Evolutionary conservation across 2,113 vertebrate species (phyloP).

Genomic region (Lepus europaeus): DNA sequence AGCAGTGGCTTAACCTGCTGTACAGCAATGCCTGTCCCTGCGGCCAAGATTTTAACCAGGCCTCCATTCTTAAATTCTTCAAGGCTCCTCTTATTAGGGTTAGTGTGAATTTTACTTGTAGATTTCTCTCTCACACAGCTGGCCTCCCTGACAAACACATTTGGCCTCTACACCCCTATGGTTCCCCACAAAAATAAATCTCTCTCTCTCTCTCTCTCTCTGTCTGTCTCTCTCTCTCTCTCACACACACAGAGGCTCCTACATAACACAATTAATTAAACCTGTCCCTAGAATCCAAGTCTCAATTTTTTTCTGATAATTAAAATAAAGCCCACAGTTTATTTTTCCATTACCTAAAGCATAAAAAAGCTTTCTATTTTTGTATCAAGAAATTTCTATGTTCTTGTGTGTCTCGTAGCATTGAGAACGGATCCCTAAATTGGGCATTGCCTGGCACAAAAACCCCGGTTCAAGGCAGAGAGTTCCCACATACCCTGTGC

Average conservation of each 20-base stretch:
- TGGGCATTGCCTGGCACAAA: not conserved
- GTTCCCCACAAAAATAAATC: not conserved
- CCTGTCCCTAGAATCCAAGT: not conserved
- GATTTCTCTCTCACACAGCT: not conserved
- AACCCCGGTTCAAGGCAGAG: not conserved
- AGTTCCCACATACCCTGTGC: not conserved
- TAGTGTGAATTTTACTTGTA: not conserved
- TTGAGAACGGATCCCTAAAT: not conserved
- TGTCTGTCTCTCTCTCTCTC: not conserved
- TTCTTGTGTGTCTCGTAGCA: not conserved
- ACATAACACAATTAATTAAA: not conserved
- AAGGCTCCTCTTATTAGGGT: not conserved
- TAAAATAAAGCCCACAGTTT: conserved; percentile 36
- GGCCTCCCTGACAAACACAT: not conserved
- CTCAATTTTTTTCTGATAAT: conserved; percentile 15
- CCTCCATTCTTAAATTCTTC: not conserved
- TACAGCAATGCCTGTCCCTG: too few species aligned
- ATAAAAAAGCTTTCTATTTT: not conserved
- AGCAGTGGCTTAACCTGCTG: too few species aligned
- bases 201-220: not conserved
- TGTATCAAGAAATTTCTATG: not conserved
- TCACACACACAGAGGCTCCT: not conserved
- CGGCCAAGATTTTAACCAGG: not conserved
- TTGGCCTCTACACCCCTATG: not conserved
- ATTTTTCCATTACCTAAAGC: not conserved